phyloP scores from a whole-genome alignment of 2,113 vertebrate genomes.

The Hypanus sabinus region DNA sequence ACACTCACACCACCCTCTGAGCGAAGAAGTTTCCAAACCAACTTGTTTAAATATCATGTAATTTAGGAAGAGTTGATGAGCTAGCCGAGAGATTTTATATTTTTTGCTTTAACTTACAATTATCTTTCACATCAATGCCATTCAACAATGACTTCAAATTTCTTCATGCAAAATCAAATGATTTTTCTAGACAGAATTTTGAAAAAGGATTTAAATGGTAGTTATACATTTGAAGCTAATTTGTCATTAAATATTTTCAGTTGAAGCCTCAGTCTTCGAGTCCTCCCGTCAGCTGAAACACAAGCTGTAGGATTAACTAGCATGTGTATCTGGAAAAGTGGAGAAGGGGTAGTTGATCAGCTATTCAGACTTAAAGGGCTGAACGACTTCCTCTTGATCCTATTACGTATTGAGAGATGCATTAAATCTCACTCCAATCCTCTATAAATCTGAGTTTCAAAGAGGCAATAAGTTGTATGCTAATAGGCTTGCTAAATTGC shows the following conservation, averaged over 20 bases:
- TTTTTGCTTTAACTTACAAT: not conserved
- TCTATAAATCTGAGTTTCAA: slow-evolving; percentile 16
- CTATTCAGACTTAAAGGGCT: too few relatives aligned
- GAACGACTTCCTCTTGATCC: too few relatives aligned
- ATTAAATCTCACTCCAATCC: not conserved
- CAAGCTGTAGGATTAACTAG: not conserved
- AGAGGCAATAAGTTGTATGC: not conserved
- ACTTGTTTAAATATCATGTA: not conserved
- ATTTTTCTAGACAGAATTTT: not conserved
- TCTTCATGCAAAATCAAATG: not conserved
- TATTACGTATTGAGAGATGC: not conserved
- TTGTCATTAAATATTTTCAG: not conserved
- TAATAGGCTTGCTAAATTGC: not conserved
- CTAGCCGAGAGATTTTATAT: too few relatives aligned
- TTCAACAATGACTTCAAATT: not conserved
- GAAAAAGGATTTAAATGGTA: not conserved
- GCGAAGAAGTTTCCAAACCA: not conserved
- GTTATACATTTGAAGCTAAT: not conserved
- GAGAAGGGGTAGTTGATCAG: too few relatives aligned
- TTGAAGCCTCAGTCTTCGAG: not conserved
- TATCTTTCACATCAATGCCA: not conserved
- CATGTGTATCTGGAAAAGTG: not conserved
- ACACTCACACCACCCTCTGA: too few relatives aligned
- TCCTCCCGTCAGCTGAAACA: not conserved
- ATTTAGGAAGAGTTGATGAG: not conserved